These are phyloP conservation scores for Dromas ardeola DNA, from an alignment of 2,113 vertebrate species.

Conservation along the genomic window DNA sequence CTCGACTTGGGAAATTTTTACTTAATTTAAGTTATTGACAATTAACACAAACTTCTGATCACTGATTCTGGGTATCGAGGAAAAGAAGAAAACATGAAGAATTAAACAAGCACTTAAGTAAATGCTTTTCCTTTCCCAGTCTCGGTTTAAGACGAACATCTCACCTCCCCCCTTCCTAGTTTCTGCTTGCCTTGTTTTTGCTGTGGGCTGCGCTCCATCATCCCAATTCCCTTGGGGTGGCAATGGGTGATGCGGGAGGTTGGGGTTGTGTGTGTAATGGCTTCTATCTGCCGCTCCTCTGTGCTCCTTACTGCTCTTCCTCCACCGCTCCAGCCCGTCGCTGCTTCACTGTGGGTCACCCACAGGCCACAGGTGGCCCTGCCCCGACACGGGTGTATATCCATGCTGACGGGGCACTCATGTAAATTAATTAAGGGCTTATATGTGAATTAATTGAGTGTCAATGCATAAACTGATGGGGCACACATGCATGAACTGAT, in stretches of 20 bases:
- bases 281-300: accelerated
- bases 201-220: accelerated
- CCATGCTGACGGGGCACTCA: not conserved
- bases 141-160: not conserved
- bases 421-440: not conserved
- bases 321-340: not conserved
- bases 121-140: not conserved
- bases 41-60: not conserved
- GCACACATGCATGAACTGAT: not conserved
- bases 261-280: not conserved
- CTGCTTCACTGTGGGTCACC: not conserved
- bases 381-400: accelerated
- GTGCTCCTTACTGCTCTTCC: not conserved
- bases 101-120: not conserved
- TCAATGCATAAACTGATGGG: not conserved
- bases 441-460: not conserved
- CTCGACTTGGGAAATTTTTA: not conserved
- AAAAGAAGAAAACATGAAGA: not conserved
- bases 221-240: not conserved
- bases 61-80: not conserved
- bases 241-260: not conserved
- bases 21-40: not conserved
- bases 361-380: not conserved
- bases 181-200: not conserved
- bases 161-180: not conserved